These are phyloP conservation scores for Apodemia zela DNA, from an alignment of 2,888 invertebrate species.

Conservation along the genomic window DNA sequence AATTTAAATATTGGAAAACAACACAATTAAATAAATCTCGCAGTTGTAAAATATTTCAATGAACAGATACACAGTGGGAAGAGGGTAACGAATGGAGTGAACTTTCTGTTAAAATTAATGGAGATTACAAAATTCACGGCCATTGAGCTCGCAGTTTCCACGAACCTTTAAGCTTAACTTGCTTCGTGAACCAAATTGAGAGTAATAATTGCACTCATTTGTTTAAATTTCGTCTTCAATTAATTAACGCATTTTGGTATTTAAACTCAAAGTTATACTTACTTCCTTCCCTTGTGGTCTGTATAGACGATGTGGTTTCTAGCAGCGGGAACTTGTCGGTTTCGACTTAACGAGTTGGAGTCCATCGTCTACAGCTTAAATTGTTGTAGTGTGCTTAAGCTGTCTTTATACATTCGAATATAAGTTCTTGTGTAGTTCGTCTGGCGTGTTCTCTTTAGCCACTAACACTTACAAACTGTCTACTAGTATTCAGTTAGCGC, in stretches of 20 bases:
- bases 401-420: constrained; percentile 30
- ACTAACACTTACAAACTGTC: constrained; percentile 55
- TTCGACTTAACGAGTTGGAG: constrained; percentile 55
- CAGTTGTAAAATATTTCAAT: background rate
- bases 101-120: constrained; percentile 74
- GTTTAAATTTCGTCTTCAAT: constrained; percentile 59
- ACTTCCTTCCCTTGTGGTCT: constrained; percentile 77
- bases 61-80: constrained; percentile 26
- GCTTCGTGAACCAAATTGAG: constrained; percentile 78
- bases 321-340: constrained; percentile 59
- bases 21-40: background rate
- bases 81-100: constrained; percentile 58
- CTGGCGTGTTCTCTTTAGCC: constrained; percentile 32
- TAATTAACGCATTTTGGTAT: constrained; percentile 38
- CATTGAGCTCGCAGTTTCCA: constrained; percentile 73
- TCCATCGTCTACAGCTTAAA: constrained; percentile 49
- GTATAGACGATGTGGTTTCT: constrained; percentile 77
- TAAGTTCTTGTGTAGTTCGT: constrained; percentile 27
- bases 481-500: constrained; percentile 43
- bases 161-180: constrained; percentile 74
- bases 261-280: constrained; percentile 44
- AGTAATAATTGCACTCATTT: constrained; percentile 78
- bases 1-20: too few species aligned
- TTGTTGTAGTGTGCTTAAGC: constrained; percentile 25
- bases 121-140: constrained; percentile 79